Conservation (phyloP, 2,797 vertebrate genomes). For the Falco novaeseelandiae region DNA sequence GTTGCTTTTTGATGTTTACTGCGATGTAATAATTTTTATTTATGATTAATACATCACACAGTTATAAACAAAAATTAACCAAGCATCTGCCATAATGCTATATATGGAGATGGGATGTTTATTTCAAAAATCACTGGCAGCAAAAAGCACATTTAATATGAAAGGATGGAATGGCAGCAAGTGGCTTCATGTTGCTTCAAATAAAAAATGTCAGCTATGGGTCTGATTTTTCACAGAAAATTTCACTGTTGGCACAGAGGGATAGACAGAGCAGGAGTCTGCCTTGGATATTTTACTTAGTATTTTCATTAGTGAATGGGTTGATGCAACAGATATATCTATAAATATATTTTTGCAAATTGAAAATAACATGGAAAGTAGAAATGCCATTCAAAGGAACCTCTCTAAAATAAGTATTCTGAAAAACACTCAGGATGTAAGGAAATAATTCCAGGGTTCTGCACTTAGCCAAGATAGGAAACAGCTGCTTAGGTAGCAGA, state of each 20-base stretch:
- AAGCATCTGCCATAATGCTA: not conserved
- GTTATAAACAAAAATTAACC: not conserved
- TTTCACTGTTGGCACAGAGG: not conserved
- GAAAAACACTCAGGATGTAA: not conserved
- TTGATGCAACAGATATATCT: not conserved
- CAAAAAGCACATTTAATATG: not conserved
- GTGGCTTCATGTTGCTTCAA: not conserved
- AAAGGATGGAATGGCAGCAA: not conserved
- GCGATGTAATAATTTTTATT: not conserved
- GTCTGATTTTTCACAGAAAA: not conserved
- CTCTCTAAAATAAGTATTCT: not conserved
- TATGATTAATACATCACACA: not conserved
- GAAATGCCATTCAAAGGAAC: not conserved
- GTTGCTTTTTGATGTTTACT: not conserved
- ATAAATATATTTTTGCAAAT: not conserved
- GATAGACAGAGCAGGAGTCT: not conserved
- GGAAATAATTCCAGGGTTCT: not conserved
- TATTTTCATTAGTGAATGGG: not conserved
- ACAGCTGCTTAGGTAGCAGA: slow-evolving; percentile 18
- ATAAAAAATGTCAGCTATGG: not conserved
- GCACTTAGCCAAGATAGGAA: not conserved
- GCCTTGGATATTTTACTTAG: not conserved
- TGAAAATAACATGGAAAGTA: not conserved
- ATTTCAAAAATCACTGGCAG: not conserved
- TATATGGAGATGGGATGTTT: not conserved